phyloP scores from a whole-genome alignment of 2,113 vertebrate genomes.

The Dendropsophus ebraccatus region DNA sequence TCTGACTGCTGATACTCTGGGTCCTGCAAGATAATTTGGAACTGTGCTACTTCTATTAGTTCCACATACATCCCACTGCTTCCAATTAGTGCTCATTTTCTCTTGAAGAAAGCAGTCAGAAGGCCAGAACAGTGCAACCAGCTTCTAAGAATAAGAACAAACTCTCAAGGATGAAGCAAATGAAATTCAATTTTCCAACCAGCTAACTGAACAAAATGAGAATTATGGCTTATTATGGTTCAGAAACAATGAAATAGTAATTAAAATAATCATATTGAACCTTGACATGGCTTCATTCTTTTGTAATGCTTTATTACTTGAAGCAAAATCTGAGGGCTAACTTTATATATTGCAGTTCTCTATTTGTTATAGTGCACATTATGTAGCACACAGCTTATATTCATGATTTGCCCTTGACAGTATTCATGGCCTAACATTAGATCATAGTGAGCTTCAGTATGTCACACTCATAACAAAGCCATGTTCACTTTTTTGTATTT shows the following conservation, averaged over 20 bases:
- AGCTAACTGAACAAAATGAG: slow-evolving; percentile 29
- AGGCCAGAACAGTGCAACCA: slow-evolving; percentile 61
- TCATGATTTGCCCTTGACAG: no score
- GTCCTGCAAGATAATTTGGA: slow-evolving; percentile 61
- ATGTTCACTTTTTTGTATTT: no score
- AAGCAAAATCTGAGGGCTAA: background rate
- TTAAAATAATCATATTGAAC: slow-evolving; percentile 43
- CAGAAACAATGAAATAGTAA: slow-evolving; percentile 49
- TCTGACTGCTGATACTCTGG: slow-evolving; percentile 62
- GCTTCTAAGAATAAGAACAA: slow-evolving; percentile 61
- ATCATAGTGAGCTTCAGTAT: no score
- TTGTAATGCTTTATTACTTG: background rate
- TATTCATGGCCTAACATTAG: no score
- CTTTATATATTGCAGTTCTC: background rate
- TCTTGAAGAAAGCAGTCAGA: slow-evolving; percentile 63
- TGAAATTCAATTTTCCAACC: slow-evolving; percentile 11
- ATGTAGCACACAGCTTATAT: background rate
- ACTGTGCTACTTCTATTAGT: slow-evolving; percentile 60
- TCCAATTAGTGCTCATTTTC: slow-evolving; percentile 69
- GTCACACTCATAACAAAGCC: no score
- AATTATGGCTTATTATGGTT: slow-evolving; percentile 33
- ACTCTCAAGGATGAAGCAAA: slow-evolving; percentile 48
- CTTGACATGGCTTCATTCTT: background rate
- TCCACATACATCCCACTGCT: slow-evolving; percentile 65
- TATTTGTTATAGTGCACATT: background rate